Percentiles rank a stretch among this genome's conserved stretches.
These are phyloP conservation scores for Herminia tarsipennalis DNA, from an alignment of 2,888 invertebrate genomes.

Conservation along the genomic window DNA sequence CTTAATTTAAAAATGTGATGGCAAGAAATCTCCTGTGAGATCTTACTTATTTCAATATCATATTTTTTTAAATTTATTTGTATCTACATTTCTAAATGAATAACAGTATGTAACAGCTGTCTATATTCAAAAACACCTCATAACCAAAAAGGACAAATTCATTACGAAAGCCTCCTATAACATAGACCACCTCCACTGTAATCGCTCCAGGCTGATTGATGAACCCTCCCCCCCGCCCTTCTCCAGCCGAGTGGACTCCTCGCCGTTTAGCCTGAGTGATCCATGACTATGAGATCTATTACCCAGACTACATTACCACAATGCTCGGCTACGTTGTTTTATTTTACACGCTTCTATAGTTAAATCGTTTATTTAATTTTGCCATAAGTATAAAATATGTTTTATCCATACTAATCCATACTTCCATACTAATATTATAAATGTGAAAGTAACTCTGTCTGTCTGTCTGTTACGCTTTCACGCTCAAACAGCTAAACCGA, in stretches of 20 bases:
- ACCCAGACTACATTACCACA: conserved; percentile 65
- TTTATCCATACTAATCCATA: not conserved
- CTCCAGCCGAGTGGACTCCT: conserved; percentile 48
- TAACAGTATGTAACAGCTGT: too few relatives aligned
- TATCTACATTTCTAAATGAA: too few relatives aligned
- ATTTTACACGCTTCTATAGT: conserved; percentile 51
- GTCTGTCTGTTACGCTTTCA: too few relatives aligned
- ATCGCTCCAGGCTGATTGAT: conserved; percentile 84
- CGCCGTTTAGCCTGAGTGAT: conserved; percentile 70
- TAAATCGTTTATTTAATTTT: conserved; percentile 21
- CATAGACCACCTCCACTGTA: conserved; percentile 60
- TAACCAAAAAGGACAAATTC: too few relatives aligned
- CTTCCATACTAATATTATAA: too few relatives aligned
- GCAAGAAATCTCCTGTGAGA: too few relatives aligned
- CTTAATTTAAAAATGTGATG: too few relatives aligned
- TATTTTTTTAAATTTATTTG: too few relatives aligned
- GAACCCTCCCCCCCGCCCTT: conserved; percentile 63
- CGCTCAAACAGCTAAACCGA: too few relatives aligned
- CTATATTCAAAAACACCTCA: too few relatives aligned
- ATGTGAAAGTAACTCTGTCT: too few relatives aligned
- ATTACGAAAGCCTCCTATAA: conserved; percentile 10
- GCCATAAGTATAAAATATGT: not conserved
- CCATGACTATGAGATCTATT: conserved; percentile 77
- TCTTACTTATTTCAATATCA: too few relatives aligned
- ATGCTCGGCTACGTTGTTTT: conserved; percentile 52